Evolutionary conservation across 2,797 vertebrate genomes (phyloP), one percentile per base, ranked within the genome.

Genomic region (Myoxocephalus aenaeus): DNA sequence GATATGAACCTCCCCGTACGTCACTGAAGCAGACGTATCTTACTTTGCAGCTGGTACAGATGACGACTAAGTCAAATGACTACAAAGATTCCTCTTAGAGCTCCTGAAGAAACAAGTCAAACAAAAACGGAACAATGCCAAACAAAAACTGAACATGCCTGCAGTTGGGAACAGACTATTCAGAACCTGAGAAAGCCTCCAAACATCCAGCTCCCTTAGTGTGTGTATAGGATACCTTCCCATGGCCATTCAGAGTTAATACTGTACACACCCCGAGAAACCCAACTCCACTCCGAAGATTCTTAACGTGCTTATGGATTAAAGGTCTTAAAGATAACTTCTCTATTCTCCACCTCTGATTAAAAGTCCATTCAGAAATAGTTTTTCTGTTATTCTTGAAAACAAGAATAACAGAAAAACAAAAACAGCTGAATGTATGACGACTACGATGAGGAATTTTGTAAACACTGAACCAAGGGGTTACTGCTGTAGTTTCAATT

Each of bases 251-350:
- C 72, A 68, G 42, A 85, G 79, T 77, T 71, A 84, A 73, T 61
- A 54, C 74, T 77, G 69, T 25, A 73, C 80, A 87, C 82, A 82
- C 73, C 80, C 77, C 1, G 7, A 69, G 91, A 91, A 93, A 93
- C 84, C 81, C 59, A 90, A 92, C 86, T 87, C 87, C 64, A 0
- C 70, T 57, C 44, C 1, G n/a, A 73, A 84, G 75, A 91, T 92
- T 93, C 77, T 88, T 87, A 62, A 78, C 65, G 48, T 87, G 76
- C 84, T 86, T 74, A 59, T 79, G 87, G 86, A 93, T 91, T 91
- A 86, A 77, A 90, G 63, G 75, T 79, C 69, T 90, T 88, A 79
- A 70, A 71, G 48, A 80, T 75, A 92, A 84, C 34, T 53, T 88
- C 54, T 84, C 78, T 56, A 48, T 90, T 74, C 79, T 75, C 80